Base-by-base conservation (phyloP, 2,113 vertebrate species). In the Podarcis raffonei region DNA sequence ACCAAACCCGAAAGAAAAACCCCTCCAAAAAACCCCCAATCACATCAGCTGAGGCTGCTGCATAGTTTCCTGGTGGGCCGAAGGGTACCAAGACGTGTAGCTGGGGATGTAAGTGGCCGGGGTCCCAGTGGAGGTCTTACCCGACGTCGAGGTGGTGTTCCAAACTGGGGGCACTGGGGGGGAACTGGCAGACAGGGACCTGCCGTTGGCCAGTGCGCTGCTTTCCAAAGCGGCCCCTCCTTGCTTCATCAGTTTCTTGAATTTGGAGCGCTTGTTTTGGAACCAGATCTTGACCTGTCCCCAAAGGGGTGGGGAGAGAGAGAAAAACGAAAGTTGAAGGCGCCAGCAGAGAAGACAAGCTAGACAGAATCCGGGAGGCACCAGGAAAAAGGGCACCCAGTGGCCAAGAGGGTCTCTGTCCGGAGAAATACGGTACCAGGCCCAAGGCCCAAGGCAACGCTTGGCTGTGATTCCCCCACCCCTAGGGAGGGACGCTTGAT, bases 1-100 rank as follows among this genome's bases (percentile, higher is more conserved):
- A 53, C 48, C 48, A 39, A 25, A 9, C 18, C 3, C 8, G 62
- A 53, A 7, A 12, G 6, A 37, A 65, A 8, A 6, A 9, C 57
- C 53, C 23, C 77, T 68, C 77, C 20, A 16, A 3, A 39, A 59
- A 18, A n/a, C n/a, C n/a, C 37, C 30, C 13, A 4, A 96, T 99
- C 98, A 99, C 99, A 99, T 99, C 91, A 99, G 98, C 81, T 99
- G 99, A 80, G 99, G 98, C 95, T 99, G 99, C 97, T 99, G 99
- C 98, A 99, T 98, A 97, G 99, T 98, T 98, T 99, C 99, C 97
- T 99, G 99, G 97, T 99, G 99, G 79, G 98, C 97, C 86, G 98
- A 98, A 81, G 99, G 98, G 84, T 99, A 99, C 99, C 99, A 99
- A 35, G 99, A 99, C 84, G 99, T 99, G 97, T 99, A 99, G 97